Evolutionary conservation across 2,888 invertebrate genomes (phyloP).

Genomic region (Plusia festucae): DNA sequence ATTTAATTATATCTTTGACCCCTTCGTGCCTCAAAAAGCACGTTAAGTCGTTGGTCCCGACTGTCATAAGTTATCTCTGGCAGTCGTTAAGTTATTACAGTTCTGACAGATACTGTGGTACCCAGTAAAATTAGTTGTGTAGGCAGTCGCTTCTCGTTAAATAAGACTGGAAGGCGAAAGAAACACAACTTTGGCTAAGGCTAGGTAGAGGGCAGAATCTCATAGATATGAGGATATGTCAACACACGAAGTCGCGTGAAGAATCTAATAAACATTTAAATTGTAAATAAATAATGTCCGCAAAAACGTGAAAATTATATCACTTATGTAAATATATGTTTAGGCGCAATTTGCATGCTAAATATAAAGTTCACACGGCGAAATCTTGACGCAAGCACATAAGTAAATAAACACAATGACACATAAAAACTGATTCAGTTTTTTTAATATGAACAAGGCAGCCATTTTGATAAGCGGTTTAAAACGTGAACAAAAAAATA

Average conservation of each 20-base stretch:
- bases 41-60: too few species aligned
- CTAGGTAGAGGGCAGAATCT: too few species aligned
- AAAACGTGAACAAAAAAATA: not conserved
- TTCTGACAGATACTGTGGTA: too few species aligned
- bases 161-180: too few species aligned
- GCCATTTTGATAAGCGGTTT: not conserved
- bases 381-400: slow-evolving; percentile 12
- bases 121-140: too few species aligned
- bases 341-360: slow-evolving; percentile 21
- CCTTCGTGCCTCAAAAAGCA: too few species aligned
- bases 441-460: not conserved
- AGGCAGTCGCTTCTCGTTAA: too few species aligned
- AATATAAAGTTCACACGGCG: slow-evolving; percentile 12
- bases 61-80: too few species aligned
- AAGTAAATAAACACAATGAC: slow-evolving; percentile 4
- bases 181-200: too few species aligned
- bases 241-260: not conserved
- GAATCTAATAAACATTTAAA: not conserved
- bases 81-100: too few species aligned
- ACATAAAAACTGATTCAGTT: not conserved
- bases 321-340: slow-evolving; percentile 26
- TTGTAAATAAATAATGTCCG: not conserved
- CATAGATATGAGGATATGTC: not conserved
- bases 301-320: slow-evolving; percentile 25
- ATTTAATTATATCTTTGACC: too few species aligned